Percentiles rank a stretch among this genome's conserved stretches.
These are phyloP conservation scores for Lepidurus couesii DNA, from an alignment of 1,140 invertebrate species.

Conservation along the genomic window DNA sequence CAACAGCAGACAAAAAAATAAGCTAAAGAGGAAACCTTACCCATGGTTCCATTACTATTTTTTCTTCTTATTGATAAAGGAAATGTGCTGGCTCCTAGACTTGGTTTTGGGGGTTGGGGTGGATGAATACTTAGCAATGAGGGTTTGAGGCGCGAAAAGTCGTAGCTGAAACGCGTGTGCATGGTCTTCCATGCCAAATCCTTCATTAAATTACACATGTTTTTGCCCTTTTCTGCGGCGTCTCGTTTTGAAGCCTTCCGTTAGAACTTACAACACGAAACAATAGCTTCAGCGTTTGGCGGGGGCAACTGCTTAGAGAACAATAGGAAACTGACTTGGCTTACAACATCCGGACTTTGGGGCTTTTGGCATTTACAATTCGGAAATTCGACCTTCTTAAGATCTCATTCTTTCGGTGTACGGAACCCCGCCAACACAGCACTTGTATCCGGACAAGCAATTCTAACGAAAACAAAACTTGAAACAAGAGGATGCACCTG, in stretches of 20 bases:
- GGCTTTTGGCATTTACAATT: background rate
- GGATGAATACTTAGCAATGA: slow-evolving; percentile 22
- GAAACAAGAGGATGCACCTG: too few species aligned
- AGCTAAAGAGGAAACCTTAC: background rate
- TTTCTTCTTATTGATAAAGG: background rate
- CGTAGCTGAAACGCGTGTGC: background rate
- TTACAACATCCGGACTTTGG: slow-evolving; percentile 3
- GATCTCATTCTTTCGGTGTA: background rate
- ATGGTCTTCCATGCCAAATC: slow-evolving; percentile 12
- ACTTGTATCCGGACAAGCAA: background rate
- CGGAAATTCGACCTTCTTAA: background rate
- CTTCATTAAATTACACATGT: background rate
- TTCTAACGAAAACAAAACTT: background rate
- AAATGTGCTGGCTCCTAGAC: background rate
- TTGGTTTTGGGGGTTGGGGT: too few species aligned
- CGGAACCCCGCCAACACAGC: too few species aligned
- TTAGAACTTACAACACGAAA: background rate
- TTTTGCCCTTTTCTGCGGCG: background rate
- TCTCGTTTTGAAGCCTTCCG: background rate
- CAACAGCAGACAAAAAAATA: background rate
- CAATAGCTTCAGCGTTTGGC: background rate
- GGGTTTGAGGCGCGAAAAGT: background rate
- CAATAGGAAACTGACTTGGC: slow-evolving; percentile 9
- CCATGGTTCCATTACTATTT: background rate
- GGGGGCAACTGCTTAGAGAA: background rate